Base-by-base conservation (phyloP, 1,140 invertebrate species). In the Mamestra configurata region DNA sequence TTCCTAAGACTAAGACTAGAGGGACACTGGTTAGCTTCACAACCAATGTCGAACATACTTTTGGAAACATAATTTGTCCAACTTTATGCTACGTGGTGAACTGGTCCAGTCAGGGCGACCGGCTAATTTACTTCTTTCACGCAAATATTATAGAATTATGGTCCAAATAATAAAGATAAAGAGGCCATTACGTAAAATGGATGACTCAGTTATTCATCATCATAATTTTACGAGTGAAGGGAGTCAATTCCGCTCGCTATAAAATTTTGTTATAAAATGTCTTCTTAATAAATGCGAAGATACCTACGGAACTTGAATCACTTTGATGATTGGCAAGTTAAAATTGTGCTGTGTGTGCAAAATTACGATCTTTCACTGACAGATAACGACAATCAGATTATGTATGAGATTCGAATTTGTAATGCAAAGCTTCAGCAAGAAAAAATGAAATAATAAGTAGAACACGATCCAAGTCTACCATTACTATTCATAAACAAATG, bases 191-290 rank as follows among this genome's bases (percentile, higher is more conserved):
- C 35, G n/a, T 40, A 40, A 22, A 40, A 66, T 18, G 35, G 61
- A 66, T 66, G 61, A 66, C 8, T 66, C 61, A 66, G 61, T 66
- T 66, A 66, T 66, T 66, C 61, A 66, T 66, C 61, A 20, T 18
- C 31, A 64, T 61, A 61, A 40, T 40, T 66, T 66, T 66, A 66
- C 61, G 61, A 66, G 61, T 40, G 10, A 66, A 37, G 61, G n/a
- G n/a, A 64, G 15, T 64, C 59, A 66, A 66, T 66, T 66, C n/a
- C 35, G 18, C 35, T 40, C 11, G 61, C 61, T 40, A 40, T 66
- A 66, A 66, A 66, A 40, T 40, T 66, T 37, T 66, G 18, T 66
- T 66, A 40, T 40, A 66, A 64, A 37, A 40, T 40, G 35, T 40
- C 35, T n/a, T 66, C 8, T 66, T 66, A 20, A 27, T 37, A 66